Conservation (phyloP, 2,888 invertebrate genomes). For the Incurvaria masculella region DNA sequence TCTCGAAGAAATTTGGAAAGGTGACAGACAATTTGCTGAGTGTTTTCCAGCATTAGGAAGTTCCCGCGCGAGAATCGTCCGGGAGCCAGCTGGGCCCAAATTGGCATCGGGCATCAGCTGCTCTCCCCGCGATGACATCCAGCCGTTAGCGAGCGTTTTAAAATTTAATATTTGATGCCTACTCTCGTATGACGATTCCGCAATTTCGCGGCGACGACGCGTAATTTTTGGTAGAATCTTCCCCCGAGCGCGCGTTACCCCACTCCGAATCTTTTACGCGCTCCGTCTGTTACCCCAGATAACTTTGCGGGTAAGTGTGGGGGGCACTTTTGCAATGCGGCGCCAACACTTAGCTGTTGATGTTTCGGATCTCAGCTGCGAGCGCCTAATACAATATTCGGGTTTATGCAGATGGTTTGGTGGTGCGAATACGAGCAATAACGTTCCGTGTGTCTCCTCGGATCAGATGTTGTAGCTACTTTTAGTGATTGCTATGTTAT, state of each 20-base stretch:
- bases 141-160: constrained; percentile 57
- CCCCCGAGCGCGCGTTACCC: neutral
- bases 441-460: neutral
- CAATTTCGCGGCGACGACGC: constrained; percentile 33
- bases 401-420: neutral
- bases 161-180: constrained; percentile 57
- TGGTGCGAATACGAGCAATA: neutral
- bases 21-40: neutral
- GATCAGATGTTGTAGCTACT: no score
- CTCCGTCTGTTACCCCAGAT: neutral
- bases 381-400: neutral
- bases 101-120: constrained; percentile 38
- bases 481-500: no score
- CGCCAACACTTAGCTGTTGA: neutral
- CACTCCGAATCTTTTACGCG: neutral
- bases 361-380: neutral
- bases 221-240: constrained; percentile 39
- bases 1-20: no score
- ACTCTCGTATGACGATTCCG: constrained; percentile 52
- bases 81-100: constrained; percentile 43
- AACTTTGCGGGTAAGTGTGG: neutral
- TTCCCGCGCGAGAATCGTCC: neutral
- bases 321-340: no score
- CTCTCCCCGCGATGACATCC: constrained; percentile 48
- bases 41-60: neutral